Conservation (phyloP, 2,888 invertebrate species). For the Synergus umbraculus region DNA sequence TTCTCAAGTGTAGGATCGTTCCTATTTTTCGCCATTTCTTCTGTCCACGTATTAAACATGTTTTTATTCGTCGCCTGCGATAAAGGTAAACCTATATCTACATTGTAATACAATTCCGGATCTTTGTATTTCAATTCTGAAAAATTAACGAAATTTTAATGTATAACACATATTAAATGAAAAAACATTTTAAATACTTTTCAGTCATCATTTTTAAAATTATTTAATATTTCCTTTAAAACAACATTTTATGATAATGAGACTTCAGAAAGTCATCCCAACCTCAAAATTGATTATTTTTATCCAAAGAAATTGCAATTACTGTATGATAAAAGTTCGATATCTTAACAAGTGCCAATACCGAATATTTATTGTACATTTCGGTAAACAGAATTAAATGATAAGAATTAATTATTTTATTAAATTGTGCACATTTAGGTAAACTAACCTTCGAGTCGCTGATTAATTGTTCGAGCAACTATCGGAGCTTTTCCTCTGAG, state of each 20-base stretch:
- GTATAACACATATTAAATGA: background rate
- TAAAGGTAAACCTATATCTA: slow-evolving; percentile 83
- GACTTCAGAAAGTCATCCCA: background rate
- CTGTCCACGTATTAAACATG: slow-evolving; percentile 79
- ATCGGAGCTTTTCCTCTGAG: slow-evolving; percentile 84
- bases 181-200: too few species aligned
- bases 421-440: slow-evolving; percentile 18
- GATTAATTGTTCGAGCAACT: slow-evolving; percentile 83
- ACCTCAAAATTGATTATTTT: background rate
- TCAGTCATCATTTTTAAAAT: background rate
- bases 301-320: background rate
- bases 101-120: slow-evolving; percentile 79
- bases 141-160: slow-evolving; percentile 51
- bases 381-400: background rate
- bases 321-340: background rate
- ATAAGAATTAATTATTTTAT: slow-evolving; percentile 1
- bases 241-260: too few species aligned
- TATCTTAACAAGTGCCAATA: background rate
- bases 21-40: slow-evolving; percentile 80
- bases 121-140: slow-evolving; percentile 79
- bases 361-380: background rate
- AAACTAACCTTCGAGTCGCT: slow-evolving; percentile 83
- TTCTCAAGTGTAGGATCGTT: slow-evolving; percentile 81
- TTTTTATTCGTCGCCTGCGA: slow-evolving; percentile 72
- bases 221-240: background rate